Base-by-base conservation (phyloP, 2,797 vertebrate genomes). In the Cirrhinus molitorella region DNA sequence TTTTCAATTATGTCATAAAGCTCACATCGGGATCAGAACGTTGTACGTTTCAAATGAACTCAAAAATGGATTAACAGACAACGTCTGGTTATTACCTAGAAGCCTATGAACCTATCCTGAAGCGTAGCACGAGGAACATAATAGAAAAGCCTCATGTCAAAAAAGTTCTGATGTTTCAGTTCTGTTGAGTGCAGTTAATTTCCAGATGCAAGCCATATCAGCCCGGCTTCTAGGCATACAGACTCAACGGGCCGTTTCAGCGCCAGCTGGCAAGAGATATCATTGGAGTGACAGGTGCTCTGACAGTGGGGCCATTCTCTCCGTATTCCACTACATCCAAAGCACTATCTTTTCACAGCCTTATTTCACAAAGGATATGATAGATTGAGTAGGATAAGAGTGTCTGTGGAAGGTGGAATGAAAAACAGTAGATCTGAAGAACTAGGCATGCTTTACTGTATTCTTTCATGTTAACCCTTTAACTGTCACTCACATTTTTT, bases 231-330 rank as follows among this genome's bases (percentile, higher is more conserved):
- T 61, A 77, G 57, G 55, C 80, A 79, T 76, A 79, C 78, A 80
- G 57, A 85, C 63, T 86, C 86, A 86, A 79, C 74, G 73, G 86
- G 84, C 83, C 80, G 49, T 85, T 83, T 72, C 85, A 77, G 77
- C 40, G 25, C 79, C 88, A 88, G 87, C 79, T 89, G 88, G 83
- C 81, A 66, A 66, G 63, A 80, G n/a, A 68, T 85, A 80, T 80
- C 71, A 85, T 12, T 28, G 55, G 67, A 79, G 79, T 79, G 73
- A 84, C 85, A 80, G 83, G 67, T 81, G 75, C 67, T 83, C 80
- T 83, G 87, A 80, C 85, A 87, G 78, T 79, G 55, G 72, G 84
- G 75, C 85, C 57, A 74, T 70, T 80, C 70, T 79, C 40, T 65
- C 65, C 45, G 43, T 21, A 61, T 67, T 61, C 34, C 21, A 83